These are phyloP conservation scores for Mayetiola destructor DNA, from an alignment of 2,888 invertebrate species.

Conservation along the genomic window DNA sequence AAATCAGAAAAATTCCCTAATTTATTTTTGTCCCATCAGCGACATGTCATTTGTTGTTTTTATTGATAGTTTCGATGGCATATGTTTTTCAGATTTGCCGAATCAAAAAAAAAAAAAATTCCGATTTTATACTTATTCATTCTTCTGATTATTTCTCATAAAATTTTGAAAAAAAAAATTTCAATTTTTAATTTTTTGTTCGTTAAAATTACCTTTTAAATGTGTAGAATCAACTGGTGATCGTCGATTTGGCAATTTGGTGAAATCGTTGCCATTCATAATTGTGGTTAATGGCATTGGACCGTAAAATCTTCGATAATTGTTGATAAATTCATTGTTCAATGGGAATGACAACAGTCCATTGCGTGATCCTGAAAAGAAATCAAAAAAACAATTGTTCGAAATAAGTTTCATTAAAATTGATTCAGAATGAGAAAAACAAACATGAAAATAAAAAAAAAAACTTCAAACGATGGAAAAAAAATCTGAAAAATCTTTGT, in stretches of 20 bases:
- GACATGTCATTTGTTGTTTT: not conserved
- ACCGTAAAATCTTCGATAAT: slow-evolving; percentile 14
- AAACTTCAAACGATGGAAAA: not conserved
- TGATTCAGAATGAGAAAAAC: too few relatives aligned
- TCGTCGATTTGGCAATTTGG: slow-evolving; percentile 6
- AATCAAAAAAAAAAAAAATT: not conserved
- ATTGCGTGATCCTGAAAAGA: slow-evolving; percentile 7
- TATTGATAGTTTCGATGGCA: not conserved
- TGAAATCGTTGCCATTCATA: slow-evolving; percentile 10
- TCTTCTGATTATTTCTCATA: too few relatives aligned
- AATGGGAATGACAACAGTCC: slow-evolving; percentile 13
- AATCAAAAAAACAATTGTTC: slow-evolving; percentile 3
- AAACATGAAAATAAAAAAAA: not conserved
- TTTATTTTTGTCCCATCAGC: not conserved
- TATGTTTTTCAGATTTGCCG: not conserved
- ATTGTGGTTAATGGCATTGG: slow-evolving; percentile 14
- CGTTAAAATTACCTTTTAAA: slow-evolving; percentile 15
- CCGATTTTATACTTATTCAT: too few relatives aligned
- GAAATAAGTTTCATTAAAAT: too few relatives aligned
- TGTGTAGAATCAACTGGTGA: slow-evolving; percentile 12
- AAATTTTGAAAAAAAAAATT: too few relatives aligned
- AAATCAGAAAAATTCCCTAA: not conserved
- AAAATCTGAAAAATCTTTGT: slow-evolving; percentile 11
- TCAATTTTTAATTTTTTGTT: too few relatives aligned
- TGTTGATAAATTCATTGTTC: slow-evolving; percentile 14